Evolutionary conservation across 2,888 invertebrate species (phyloP).

Genomic region (Tenthredo mesomela): DNA sequence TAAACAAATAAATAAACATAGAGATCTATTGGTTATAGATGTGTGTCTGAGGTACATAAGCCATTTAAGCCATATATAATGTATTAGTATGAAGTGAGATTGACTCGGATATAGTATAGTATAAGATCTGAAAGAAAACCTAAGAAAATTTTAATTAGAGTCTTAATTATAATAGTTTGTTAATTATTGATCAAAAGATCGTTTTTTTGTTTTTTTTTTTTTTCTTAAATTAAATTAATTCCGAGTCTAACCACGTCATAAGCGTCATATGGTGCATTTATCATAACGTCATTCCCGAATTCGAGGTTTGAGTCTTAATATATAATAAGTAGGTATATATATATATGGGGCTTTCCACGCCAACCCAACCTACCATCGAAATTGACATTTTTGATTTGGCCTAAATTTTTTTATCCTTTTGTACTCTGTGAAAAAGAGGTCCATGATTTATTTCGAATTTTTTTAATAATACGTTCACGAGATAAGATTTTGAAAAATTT

Average conservation of each 20-base stretch:
- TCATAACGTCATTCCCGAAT: slow-evolving; percentile 64
- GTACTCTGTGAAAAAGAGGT: too few species aligned
- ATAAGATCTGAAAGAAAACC: not conserved
- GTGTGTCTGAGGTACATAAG: not conserved
- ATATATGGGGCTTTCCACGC: too few species aligned
- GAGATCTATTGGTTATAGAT: slow-evolving; percentile 1
- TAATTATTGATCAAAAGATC: not conserved
- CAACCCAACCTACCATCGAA: too few species aligned
- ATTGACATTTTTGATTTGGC: too few species aligned
- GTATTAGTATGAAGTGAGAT: slow-evolving; percentile 9
- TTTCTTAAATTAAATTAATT: not conserved
- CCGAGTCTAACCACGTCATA: not conserved
- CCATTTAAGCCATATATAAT: not conserved
- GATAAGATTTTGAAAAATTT: too few species aligned
- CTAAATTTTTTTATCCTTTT: too few species aligned
- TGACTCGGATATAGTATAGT: not conserved
- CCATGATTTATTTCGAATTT: too few species aligned
- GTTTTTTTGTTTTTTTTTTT: too few species aligned
- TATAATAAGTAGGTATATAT: slow-evolving; percentile 57
- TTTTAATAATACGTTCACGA: too few species aligned
- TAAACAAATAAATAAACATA: not conserved
- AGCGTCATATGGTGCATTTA: slow-evolving; percentile 56
- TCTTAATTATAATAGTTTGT: not conserved
- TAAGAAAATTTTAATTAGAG: not conserved
- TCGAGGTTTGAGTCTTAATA: slow-evolving; percentile 55